Percentiles rank a stretch among this genome's conserved stretches.
These are phyloP conservation scores for Serilophus lunatus DNA, from an alignment of 2,113 vertebrate species.

Conservation along the genomic window DNA sequence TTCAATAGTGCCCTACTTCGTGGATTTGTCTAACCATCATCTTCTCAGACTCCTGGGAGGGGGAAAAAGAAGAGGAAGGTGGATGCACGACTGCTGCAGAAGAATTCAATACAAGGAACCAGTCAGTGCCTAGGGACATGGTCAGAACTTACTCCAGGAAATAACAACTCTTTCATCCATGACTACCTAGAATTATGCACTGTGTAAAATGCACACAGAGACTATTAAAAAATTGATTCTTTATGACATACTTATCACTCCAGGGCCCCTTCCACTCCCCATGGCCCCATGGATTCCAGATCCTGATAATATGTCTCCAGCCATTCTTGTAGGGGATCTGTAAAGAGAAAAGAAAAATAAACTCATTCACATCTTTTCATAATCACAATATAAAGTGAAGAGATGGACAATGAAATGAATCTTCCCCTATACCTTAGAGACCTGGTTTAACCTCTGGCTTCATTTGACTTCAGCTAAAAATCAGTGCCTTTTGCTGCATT, in stretches of 20 bases:
- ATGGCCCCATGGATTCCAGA: constrained; percentile 77
- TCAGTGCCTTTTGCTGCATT: background rate
- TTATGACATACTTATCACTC: constrained; percentile 66
- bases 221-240: background rate
- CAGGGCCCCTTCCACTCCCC: constrained; percentile 74
- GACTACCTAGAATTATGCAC: background rate
- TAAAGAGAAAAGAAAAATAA: constrained; percentile 1
- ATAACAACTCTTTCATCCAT: background rate
- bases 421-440: background rate
- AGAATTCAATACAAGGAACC: background rate
- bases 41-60: background rate
- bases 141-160: background rate
- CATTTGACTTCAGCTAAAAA: constrained; percentile 24
- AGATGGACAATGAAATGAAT: background rate
- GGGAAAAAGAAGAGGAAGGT: background rate
- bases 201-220: background rate
- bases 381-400: background rate
- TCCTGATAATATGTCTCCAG: constrained; percentile 64
- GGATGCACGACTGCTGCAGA: background rate
- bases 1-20: background rate
- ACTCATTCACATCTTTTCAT: background rate
- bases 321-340: constrained; percentile 60
- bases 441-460: constrained; percentile 50
- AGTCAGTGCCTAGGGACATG: background rate
- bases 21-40: background rate